These are phyloP conservation scores for Bostrychus sinensis DNA, from an alignment of 2,113 vertebrate genomes.

Conservation along the genomic window DNA sequence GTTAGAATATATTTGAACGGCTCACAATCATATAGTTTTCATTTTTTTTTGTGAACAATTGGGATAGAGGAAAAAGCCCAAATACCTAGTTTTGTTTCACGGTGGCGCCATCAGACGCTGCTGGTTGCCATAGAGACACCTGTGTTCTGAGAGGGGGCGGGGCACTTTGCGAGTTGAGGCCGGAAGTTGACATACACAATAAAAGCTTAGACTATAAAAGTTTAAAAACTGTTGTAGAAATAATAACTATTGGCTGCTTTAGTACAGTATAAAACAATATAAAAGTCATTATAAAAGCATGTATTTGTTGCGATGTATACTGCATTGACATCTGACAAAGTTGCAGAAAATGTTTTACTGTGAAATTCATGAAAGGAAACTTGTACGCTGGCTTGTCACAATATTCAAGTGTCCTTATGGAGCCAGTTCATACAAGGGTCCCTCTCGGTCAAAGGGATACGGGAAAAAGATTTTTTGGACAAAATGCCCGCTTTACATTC, in stretches of 20 bases:
- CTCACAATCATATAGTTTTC: not conserved
- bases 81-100: not conserved
- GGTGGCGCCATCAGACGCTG: conserved; percentile 30
- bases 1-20: too few relatives aligned
- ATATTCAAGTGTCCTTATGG: not conserved
- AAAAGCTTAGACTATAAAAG: not conserved
- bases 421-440: not conserved
- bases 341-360: conserved; percentile 16
- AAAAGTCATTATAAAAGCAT: too few relatives aligned
- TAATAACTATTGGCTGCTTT: too few relatives aligned
- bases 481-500: conserved; percentile 21
- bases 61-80: not conserved
- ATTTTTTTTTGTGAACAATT: too few relatives aligned
- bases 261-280: too few relatives aligned
- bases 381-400: not conserved
- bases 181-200: conserved; percentile 11
- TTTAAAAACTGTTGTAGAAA: too few relatives aligned
- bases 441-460: not conserved
- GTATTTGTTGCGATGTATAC: not conserved
- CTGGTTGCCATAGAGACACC: conserved; percentile 44
- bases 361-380: conserved; percentile 15
- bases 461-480: conserved; percentile 26
- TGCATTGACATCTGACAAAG: not conserved
- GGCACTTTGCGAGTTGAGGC: not conserved
- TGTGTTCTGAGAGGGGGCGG: conserved; percentile 7